These are phyloP conservation scores for Rhodinocichla rosea DNA, from an alignment of 2,113 vertebrate species.

Conservation along the genomic window DNA sequence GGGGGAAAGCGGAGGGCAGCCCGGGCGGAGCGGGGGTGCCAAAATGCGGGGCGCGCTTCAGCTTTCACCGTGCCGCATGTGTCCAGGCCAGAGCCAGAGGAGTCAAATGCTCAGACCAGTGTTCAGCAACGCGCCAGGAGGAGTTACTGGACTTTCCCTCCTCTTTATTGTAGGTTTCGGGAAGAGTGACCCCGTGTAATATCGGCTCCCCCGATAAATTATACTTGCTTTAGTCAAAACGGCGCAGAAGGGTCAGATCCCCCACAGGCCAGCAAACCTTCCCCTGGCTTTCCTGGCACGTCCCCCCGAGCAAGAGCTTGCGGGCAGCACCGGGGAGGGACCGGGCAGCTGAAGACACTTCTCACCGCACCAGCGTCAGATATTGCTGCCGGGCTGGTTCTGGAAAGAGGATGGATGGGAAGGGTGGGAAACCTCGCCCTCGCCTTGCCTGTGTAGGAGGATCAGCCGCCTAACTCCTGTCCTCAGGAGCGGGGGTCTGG, in stretches of 20 bases:
- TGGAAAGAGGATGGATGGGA: neutral
- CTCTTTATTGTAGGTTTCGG: conserved; percentile 10
- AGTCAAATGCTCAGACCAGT: neutral
- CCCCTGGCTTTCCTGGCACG: neutral
- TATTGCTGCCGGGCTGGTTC: neutral
- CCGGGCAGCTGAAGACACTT: neutral
- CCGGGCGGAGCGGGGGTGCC: rapidly evolving
- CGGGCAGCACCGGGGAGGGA: neutral
- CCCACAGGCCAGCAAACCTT: neutral
- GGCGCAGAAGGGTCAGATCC: neutral
- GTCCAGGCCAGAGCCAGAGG: neutral
- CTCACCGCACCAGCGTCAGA: neutral
- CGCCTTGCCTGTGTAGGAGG: neutral
- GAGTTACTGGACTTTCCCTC: neutral
- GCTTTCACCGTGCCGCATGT: neutral
- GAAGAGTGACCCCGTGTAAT: neutral
- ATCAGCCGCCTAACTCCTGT: neutral
- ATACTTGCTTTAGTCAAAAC: conserved; percentile 18
- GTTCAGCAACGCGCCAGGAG: neutral
- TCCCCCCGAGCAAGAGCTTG: neutral
- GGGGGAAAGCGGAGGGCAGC: rapidly evolving
- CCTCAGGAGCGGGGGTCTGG: neutral
- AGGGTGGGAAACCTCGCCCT: neutral
- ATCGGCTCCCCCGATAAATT: neutral
- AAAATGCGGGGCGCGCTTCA: neutral